Conservation (phyloP, 2,797 vertebrate genomes). For the Acanthis flammea region DNA sequence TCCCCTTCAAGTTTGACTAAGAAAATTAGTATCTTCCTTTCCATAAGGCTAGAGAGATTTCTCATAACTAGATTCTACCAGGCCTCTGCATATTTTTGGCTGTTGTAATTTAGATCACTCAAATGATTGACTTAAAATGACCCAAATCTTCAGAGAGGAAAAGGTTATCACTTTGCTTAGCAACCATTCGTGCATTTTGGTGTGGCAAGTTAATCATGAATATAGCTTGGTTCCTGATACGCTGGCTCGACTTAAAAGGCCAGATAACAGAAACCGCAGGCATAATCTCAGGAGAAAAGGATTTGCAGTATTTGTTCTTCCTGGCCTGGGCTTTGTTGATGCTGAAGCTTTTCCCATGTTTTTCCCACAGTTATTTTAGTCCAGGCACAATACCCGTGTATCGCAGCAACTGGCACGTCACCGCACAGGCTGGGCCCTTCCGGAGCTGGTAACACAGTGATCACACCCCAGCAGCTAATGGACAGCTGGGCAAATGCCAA, state of each 20-base stretch:
- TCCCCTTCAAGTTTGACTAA: background rate
- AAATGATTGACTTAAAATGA: background rate
- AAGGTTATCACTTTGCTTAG: background rate
- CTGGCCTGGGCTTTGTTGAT: constrained; percentile 14
- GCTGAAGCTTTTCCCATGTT: background rate
- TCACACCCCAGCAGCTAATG: background rate
- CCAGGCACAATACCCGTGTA: background rate
- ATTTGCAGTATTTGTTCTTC: constrained; percentile 30
- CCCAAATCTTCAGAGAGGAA: background rate
- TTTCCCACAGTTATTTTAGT: background rate
- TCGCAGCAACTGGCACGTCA: background rate
- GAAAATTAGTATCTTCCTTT: background rate
- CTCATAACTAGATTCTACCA: background rate
- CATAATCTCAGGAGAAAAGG: background rate
- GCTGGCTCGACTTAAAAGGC: background rate
- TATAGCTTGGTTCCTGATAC: background rate
- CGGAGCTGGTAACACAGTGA: background rate
- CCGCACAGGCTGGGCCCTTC: background rate
- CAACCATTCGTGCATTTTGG: background rate
- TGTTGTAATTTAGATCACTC: background rate
- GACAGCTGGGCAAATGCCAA: background rate
- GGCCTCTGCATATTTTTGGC: background rate
- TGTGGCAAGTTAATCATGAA: background rate
- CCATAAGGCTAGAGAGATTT: background rate
- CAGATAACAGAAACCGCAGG: background rate